phyloP scores from a whole-genome alignment of 2,113 vertebrate species.

The Psammodynastes pulverulentus region DNA sequence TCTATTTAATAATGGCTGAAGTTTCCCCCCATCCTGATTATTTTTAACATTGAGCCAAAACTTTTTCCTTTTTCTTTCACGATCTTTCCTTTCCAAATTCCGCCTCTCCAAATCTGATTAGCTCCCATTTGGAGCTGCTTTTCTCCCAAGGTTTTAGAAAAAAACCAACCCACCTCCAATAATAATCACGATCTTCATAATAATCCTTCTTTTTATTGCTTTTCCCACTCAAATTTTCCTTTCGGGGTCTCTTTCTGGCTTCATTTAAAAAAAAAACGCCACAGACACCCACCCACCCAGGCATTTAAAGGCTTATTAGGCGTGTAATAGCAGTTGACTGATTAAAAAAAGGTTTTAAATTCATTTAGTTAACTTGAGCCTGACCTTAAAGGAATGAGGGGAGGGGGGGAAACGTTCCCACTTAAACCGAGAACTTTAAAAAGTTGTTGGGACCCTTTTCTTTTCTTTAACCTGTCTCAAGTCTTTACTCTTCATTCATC shows the following conservation, averaged over 20 bases:
- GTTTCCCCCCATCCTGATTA: neutral
- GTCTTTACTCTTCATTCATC: conserved; percentile 86
- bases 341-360: conserved; percentile 84
- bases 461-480: conserved; percentile 79
- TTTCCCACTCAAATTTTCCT: neutral
- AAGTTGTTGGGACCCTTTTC: conserved; percentile 42
- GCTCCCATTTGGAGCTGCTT: neutral
- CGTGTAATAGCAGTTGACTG: conserved; percentile 83
- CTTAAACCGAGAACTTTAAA: neutral
- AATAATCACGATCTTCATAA: neutral
- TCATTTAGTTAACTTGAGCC: conserved; percentile 98
- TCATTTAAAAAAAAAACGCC: too few species aligned
- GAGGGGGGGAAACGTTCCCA: conserved; percentile 35
- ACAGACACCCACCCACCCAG: conserved; percentile 13
- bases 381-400: conserved; percentile 84
- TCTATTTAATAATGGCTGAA: neutral
- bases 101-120: neutral
- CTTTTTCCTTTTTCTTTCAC: neutral
- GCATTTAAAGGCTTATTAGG: conserved; percentile 69
- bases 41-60: neutral
- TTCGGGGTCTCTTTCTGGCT: neutral
- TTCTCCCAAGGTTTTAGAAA: neutral
- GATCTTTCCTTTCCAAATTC: neutral
- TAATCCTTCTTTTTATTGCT: neutral
- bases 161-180: too few species aligned